Evolutionary conservation across 2,888 invertebrate species (phyloP), one percentile per base, ranked within the genome.

Genomic region (Drosophila nr. fundita): DNA sequence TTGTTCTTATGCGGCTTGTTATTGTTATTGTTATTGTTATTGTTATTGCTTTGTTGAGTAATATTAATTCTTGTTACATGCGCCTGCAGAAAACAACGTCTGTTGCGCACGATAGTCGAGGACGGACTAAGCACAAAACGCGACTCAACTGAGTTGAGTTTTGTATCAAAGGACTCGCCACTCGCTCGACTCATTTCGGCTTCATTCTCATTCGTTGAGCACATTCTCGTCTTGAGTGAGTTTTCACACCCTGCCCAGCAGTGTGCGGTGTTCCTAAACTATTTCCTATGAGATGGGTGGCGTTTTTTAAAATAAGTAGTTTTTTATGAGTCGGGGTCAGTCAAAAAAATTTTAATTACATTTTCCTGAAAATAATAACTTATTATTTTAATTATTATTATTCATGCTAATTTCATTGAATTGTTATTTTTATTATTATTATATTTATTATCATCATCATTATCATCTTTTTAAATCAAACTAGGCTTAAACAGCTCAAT

Each of bases 31-130:
- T 75, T 80, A 42, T 52, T 57, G 57, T 29, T 69, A 29, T 57
- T 73, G 58, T 65, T 59, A 21, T 80, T 76, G 55, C 54, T 58
- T 49, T n/a, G 62, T 77, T n/a, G 18, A 50, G 55, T 52, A 27
- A 64, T 65, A 52, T 50, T 45, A 21, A n/a, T 32, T 32, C 45
- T 53, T 54, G 50, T 67, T 66, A 68, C 63, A 55, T 40, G 68
- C 73, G 74, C 48, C 48, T 68, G 58, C 53, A 53, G 21, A 57
- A 72, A 74, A 55, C 79, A 48, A 82, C 91, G 91, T 87, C 91
- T 90, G 78, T 82, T 83, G 73, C 77, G 77, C 71, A 79, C 83
- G 87, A 90, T 87, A 86, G 90, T 90, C 91, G 89, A 90, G 91
- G 92, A 92, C 92, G 92, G 92, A 91, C 91, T 91, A 72, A 84